A percentile compares a stretch with the other conserved stretches of the same genome.
These are phyloP conservation scores for Argyresthia goedartella DNA, from an alignment of 2,888 invertebrate species.

Conservation along the genomic window DNA sequence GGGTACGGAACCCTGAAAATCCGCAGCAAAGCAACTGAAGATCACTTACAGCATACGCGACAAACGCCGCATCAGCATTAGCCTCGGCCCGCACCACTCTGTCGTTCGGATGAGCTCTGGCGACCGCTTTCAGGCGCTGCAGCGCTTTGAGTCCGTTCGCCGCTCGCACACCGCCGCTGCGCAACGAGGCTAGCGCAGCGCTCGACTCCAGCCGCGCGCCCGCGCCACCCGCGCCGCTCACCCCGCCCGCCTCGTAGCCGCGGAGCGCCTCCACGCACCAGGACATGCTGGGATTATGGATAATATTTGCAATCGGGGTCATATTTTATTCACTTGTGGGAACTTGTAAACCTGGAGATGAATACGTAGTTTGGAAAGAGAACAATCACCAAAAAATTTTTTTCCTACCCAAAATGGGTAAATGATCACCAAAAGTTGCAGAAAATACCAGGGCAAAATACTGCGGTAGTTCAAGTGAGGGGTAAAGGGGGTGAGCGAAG, in stretches of 20 bases:
- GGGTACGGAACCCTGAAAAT: too few relatives aligned
- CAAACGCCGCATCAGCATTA: conserved; percentile 57
- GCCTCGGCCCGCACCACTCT: conserved; percentile 55
- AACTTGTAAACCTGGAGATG: too few relatives aligned
- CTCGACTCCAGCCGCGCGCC: conserved; percentile 85
- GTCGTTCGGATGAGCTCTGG: conserved; percentile 51
- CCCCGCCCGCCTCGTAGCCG: conserved; percentile 90
- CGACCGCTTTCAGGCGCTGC: conserved; percentile 51
- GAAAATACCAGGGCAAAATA: too few relatives aligned
- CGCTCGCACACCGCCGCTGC: conserved; percentile 15
- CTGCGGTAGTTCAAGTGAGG: too few relatives aligned
- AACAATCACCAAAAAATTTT: too few relatives aligned
- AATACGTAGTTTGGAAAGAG: too few relatives aligned
- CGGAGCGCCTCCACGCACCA: conserved; percentile 97
- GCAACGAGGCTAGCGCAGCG: conserved; percentile 15
- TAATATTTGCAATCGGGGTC: too few relatives aligned
- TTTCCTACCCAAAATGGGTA: too few relatives aligned
- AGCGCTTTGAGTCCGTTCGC: conserved; percentile 29
- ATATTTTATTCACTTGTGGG: too few relatives aligned
- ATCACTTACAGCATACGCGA: conserved; percentile 47
- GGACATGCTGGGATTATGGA: conserved; percentile 27
- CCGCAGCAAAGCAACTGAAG: too few relatives aligned
- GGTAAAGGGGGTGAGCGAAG: too few relatives aligned
- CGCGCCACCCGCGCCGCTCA: conserved; percentile 82
- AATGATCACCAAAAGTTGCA: too few relatives aligned